Percentiles rank a stretch among this genome's conserved stretches.
Conservation (phyloP, 2,113 vertebrate species). For the Neotragus pygmaeus region DNA sequence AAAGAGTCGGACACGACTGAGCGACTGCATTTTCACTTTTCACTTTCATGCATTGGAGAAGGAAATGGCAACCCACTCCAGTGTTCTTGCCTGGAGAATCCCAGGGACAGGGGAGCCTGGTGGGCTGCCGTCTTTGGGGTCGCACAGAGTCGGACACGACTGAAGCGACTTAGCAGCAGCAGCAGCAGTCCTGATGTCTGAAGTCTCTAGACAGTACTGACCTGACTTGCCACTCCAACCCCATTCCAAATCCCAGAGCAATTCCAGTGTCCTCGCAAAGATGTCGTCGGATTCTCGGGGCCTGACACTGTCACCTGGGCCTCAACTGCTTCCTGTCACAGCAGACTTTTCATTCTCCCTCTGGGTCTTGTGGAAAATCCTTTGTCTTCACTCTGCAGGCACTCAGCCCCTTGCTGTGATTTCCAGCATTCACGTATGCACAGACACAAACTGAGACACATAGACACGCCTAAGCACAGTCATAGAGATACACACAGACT, state of each 20-base stretch:
- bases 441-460: neutral
- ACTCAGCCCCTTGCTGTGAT: neutral
- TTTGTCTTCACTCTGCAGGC: neutral
- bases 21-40: too few relatives aligned
- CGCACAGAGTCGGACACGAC: too few relatives aligned
- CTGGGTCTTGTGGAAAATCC: neutral
- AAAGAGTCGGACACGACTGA: too few relatives aligned
- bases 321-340: neutral
- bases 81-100: too few relatives aligned
- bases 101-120: too few relatives aligned
- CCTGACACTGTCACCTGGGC: neutral
- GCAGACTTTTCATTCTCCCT: neutral
- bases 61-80: too few relatives aligned
- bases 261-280: neutral
- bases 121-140: too few relatives aligned
- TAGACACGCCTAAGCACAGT: neutral
- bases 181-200: neutral
- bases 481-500: neutral
- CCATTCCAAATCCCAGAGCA: slow-evolving; percentile 7
- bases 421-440: neutral
- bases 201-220: neutral
- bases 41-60: too few relatives aligned
- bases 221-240: neutral
- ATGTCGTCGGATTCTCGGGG: neutral
- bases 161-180: too few relatives aligned